Evolutionary conservation across 2,888 invertebrate species (phyloP).

Genomic region (Eulithis testata): DNA sequence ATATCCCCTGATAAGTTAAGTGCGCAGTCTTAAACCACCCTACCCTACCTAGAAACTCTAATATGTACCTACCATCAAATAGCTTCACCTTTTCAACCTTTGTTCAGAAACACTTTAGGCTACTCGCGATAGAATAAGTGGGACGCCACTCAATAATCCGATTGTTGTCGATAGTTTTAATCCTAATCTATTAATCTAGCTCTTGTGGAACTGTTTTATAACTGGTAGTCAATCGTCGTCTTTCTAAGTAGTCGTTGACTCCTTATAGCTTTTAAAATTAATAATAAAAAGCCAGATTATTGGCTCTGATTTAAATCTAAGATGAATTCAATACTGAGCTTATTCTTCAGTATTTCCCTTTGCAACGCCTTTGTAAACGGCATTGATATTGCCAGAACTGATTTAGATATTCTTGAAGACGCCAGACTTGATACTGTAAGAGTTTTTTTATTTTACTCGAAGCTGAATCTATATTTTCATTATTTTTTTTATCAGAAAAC

Average conservation of each 20-base stretch:
- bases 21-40: too few species aligned
- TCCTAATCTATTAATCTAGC: slow-evolving; percentile 50
- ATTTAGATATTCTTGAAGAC: slow-evolving; percentile 64
- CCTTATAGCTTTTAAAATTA: slow-evolving; percentile 6
- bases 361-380: slow-evolving; percentile 1
- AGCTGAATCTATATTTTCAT: background rate
- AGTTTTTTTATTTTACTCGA: background rate
- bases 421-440: slow-evolving; percentile 73
- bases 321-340: slow-evolving; percentile 12
- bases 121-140: background rate
- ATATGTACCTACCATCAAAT: too few species aligned
- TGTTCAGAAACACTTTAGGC: background rate
- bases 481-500: background rate
- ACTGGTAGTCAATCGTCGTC: slow-evolving; percentile 45
- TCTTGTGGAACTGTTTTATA: slow-evolving; percentile 48
- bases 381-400: slow-evolving; percentile 41
- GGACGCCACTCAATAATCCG: background rate
- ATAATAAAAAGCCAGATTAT: background rate
- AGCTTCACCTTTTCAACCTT: slow-evolving; percentile 1
- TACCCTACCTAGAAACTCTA: too few species aligned
- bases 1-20: too few species aligned
- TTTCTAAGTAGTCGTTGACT: slow-evolving; percentile 32
- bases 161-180: slow-evolving; percentile 34
- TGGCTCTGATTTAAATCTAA: background rate
- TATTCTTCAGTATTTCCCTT: slow-evolving; percentile 3